Conservation (phyloP, 2,113 vertebrate species). For the Sardina pilchardus region DNA sequence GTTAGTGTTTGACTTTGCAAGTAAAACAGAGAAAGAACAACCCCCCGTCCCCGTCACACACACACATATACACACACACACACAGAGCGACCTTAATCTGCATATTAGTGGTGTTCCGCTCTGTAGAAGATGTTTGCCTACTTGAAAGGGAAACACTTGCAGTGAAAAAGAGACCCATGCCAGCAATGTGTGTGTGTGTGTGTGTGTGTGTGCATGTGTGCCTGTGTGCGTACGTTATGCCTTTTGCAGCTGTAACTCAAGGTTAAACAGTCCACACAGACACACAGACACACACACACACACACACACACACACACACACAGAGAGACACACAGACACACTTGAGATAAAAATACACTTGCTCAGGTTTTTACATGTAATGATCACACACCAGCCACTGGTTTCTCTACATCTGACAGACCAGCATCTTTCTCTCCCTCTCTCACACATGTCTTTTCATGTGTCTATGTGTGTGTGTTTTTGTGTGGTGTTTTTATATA, state of each 20-base stretch:
- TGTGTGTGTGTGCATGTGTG: not conserved
- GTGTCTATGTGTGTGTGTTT: not conserved
- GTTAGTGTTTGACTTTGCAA: not conserved
- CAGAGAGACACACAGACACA: not conserved
- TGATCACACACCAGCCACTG: too few species aligned
- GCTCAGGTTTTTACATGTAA: not conserved
- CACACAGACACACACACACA: not conserved
- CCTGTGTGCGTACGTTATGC: not conserved
- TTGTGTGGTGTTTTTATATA: not conserved
- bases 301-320: not conserved
- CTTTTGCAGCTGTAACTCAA: conserved; percentile 9
- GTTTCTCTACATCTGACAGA: too few species aligned
- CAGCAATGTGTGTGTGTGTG: not conserved
- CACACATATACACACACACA: conserved; percentile 11
- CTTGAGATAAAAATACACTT: not conserved
- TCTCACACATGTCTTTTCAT: not conserved
- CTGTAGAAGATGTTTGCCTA: not conserved
- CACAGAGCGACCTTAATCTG: not conserved
- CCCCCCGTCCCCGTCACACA: not conserved
- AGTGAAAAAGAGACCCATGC: not conserved
- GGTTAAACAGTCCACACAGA: not conserved
- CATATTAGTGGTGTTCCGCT: not conserved
- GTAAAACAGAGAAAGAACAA: not conserved
- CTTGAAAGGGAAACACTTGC: not conserved
- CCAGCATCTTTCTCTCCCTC: not conserved